Percentiles rank a stretch among this genome's conserved stretches.
These are phyloP conservation scores for Acronicta alni DNA, from an alignment of 2,888 invertebrate species.

Conservation along the genomic window DNA sequence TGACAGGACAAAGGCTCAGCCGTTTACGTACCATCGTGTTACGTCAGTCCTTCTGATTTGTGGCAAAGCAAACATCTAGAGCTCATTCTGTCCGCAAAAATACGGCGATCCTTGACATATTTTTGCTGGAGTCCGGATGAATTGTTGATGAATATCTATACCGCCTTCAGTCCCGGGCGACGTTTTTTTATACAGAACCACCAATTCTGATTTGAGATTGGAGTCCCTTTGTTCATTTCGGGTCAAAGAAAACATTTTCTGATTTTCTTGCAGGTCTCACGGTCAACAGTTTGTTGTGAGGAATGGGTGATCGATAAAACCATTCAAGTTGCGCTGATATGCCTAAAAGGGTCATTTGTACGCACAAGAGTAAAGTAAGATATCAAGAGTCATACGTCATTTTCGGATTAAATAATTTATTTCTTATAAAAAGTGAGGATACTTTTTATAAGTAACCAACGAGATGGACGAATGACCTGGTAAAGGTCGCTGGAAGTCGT, in stretches of 20 bases:
- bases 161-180: constrained; percentile 29
- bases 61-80: constrained; percentile 70
- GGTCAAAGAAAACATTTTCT: constrained; percentile 50
- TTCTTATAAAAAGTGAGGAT: too few relatives aligned
- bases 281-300: constrained; percentile 55
- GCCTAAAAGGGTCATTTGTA: constrained; percentile 47
- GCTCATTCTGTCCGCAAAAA: constrained; percentile 64
- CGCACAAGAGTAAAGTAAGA: constrained; percentile 24
- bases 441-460: too few relatives aligned
- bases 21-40: constrained; percentile 65
- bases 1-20: constrained; percentile 69
- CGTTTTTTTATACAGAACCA: constrained; percentile 45
- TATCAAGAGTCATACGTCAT: constrained; percentile 35
- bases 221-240: constrained; percentile 58
- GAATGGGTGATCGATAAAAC: constrained; percentile 46
- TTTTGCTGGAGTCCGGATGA: constrained; percentile 56
- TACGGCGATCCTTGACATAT: constrained; percentile 66
- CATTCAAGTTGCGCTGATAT: constrained; percentile 47
- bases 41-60: constrained; percentile 73
- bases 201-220: constrained; percentile 59
- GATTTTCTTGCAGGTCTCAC: constrained; percentile 36
- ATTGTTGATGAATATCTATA: constrained; percentile 59
- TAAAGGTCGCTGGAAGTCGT: too few relatives aligned
- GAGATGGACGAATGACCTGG: too few relatives aligned
- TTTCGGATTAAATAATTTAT: too few relatives aligned